Evolutionary conservation across 2,888 invertebrate species (phyloP), one percentile per base, ranked within the genome.

Genomic region (Mesorhabditis belari): DNA sequence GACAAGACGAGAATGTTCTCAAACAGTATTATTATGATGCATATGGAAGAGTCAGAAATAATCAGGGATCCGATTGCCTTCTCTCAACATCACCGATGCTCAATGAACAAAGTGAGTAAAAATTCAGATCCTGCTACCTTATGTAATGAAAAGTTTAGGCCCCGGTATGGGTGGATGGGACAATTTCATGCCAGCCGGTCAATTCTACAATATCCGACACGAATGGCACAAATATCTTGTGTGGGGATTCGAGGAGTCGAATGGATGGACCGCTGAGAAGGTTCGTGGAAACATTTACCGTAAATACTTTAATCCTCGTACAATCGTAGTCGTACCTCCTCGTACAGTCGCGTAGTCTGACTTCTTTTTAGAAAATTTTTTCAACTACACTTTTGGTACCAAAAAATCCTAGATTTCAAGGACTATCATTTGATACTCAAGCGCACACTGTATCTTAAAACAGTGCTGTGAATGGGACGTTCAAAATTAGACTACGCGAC

Each of bases 11-110:
- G 28, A 23, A 24, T 12, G 55, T 55, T 4, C 44, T 55, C 9
- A 28, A 55, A 17, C 55, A 55, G 49, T 55, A 55, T 25, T 55
- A 55, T 17, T 28, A 55, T 24, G 55, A 55, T 55, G 55, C 55
- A 25, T 55, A 55, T 17, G 55, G 55, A 21, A 2, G 55, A 25
- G 26, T 55, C 21, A 24, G 55, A 23, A 35, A 4, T 9, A 25
- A 25, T 25, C 24, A 25, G 23, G 44, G 44, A 6, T 55, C 55
- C 9, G 55, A 55, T 55, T 55, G 55, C 26, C 49, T 55, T 4
- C 49, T 55, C 9, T 55, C 55, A 5, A 5, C 26, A 21, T 35
- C 49, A 26, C 55, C 55, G 23, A 55, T 55, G 55, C 21, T 55
- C 24, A 25, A 9, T n/a, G 29, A 55, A 25, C 55, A 55, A 17